phyloP scores from a whole-genome alignment of 37 sponge, comb jelly and placozoan species.

The Halisarca cf. caerulea region DNA sequence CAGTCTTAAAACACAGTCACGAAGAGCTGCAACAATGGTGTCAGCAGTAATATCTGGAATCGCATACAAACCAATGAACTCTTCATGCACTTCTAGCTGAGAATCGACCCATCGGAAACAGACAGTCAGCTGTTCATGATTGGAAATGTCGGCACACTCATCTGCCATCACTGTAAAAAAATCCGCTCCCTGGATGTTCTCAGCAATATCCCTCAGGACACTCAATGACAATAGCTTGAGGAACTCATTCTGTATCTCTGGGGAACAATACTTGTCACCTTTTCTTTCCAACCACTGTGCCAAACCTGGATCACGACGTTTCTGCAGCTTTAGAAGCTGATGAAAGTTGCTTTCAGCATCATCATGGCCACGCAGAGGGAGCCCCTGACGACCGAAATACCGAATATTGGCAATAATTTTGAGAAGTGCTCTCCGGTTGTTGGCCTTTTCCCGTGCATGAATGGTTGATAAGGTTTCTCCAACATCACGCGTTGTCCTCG shows the following conservation, averaged over 20 bases:
- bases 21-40: too few species aligned
- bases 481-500: too few species aligned
- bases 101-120: too few species aligned
- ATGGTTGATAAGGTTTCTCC: too few species aligned
- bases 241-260: neutral
- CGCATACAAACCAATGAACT: too few species aligned
- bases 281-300: constrained; percentile 9
- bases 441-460: too few species aligned
- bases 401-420: neutral
- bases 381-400: neutral
- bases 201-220: neutral
- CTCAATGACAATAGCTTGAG: constrained; percentile 18
- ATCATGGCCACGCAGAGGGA: constrained; percentile 1
- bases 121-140: too few species aligned
- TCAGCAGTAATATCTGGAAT: too few species aligned
- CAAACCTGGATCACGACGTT: neutral
- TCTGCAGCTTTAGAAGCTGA: constrained; percentile 1
- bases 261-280: constrained; percentile 12
- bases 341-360: neutral
- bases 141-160: too few species aligned
- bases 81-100: too few species aligned
- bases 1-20: too few species aligned
- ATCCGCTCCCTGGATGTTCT: neutral
- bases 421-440: neutral
- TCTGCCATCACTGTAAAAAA: too few species aligned